Base-by-base conservation (phyloP, 2,888 invertebrate genomes). In the Drosophila paranaensis region DNA sequence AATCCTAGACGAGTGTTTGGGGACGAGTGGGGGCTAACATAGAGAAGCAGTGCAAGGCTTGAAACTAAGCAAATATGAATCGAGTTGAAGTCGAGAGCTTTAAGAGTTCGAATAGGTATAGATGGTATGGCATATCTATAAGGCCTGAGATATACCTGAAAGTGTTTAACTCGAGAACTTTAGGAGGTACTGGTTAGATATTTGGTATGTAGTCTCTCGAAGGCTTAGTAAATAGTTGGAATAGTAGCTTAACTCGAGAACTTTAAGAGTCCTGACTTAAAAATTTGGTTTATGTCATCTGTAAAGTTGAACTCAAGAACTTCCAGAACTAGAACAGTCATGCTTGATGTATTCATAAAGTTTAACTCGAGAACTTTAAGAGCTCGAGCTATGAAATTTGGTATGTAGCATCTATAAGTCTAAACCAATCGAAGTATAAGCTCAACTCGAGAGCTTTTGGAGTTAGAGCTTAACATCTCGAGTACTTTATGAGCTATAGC, bases 1-100 rank as follows among this genome's bases (percentile, higher is more conserved):
- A 64, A 65, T 54, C 42, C 27, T n/a, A 42, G n/a, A 39, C 9
- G 39, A 33, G 16, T n/a, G 8, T n/a, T 10, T 3, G 16, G n/a
- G 10, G 46, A 6, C 20, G 20, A n/a, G n/a, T n/a, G n/a, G n/a
- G 20, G 20, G 20, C 20, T 20, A 20, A 2, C 20, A n/a, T 11
- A 10, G 61, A 13, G 20, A 0, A 20, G 2, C 5, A 43, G 33
- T 6, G 6, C 33, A 33, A 50, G 33, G 6, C 27, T 45, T 45
- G 25, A 45, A 50, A 35, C 30, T 48, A 48, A 33, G 33, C 16
- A 33, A 16, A 50, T 30, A 30, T 48, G n/a, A 30, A 10, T 33
- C 1, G 3, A 33, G 16, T 33, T 11, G 3, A 13, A 35, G 33
- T 35, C 13, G 33, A 33, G 16, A 11, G 1, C 16, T 16, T 50